Evolutionary conservation across 2,888 invertebrate species (phyloP).

Genomic region (Uloborus plumipes): DNA sequence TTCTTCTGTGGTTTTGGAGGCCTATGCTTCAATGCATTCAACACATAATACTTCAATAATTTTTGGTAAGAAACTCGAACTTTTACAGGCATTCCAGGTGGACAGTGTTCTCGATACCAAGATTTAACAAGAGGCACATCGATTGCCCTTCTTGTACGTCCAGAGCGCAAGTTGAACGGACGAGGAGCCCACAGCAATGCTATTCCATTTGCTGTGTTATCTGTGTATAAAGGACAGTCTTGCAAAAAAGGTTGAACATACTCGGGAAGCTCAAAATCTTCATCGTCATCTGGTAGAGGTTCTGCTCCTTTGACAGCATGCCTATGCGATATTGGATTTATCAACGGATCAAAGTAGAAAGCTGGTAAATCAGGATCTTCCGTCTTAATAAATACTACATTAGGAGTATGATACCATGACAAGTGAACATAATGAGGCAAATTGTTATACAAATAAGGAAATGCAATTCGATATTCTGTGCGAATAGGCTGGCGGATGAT

Average conservation of each 20-base stretch:
- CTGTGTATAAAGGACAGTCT: slow-evolving; percentile 95
- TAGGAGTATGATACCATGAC: slow-evolving; percentile 99
- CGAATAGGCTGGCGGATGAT: slow-evolving; percentile 98
- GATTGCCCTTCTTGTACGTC: slow-evolving; percentile 91
- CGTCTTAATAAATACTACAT: slow-evolving; percentile 99
- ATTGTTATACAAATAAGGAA: slow-evolving; percentile 99
- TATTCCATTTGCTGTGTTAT: slow-evolving; percentile 99
- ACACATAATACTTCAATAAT: slow-evolving; percentile 95
- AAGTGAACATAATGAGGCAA: slow-evolving; percentile 98
- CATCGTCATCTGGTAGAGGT: slow-evolving; percentile 91
- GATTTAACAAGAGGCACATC: slow-evolving; percentile 97
- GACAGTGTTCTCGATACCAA: slow-evolving; percentile 91
- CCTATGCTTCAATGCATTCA: slow-evolving; percentile 97
- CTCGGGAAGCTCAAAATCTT: slow-evolving; percentile 92
- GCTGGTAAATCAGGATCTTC: slow-evolving; percentile 99
- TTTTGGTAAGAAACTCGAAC: slow-evolving; percentile 99
- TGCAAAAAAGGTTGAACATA: slow-evolving; percentile 92
- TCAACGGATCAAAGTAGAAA: slow-evolving; percentile 99
- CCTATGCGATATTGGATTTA: slow-evolving; percentile 98
- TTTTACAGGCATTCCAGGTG: slow-evolving; percentile 96
- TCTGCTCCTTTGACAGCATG: slow-evolving; percentile 82
- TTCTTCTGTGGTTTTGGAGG: slow-evolving; percentile 99
- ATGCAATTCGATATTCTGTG: slow-evolving; percentile 99
- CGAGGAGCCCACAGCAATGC: slow-evolving; percentile 97
- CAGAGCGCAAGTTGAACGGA: slow-evolving; percentile 96